A percentile compares a stretch with the other conserved stretches of the same genome.
These are phyloP conservation scores for Eristalis arbustorum DNA, from an alignment of 2,888 invertebrate genomes.

Conservation along the genomic window DNA sequence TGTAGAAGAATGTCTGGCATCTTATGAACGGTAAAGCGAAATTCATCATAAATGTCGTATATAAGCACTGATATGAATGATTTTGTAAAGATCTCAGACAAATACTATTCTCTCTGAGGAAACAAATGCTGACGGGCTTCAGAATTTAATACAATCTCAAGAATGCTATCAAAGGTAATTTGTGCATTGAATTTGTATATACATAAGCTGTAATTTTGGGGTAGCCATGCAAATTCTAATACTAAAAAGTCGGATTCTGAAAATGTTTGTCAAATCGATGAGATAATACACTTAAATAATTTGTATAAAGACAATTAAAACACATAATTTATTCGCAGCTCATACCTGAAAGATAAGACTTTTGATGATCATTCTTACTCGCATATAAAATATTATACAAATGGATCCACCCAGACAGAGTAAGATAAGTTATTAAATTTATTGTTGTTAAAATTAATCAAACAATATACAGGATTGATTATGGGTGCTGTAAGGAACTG, in stretches of 20 bases:
- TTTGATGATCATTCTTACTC: slow-evolving; percentile 31
- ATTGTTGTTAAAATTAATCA: background rate
- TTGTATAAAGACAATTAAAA: no score
- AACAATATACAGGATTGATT: slow-evolving; percentile 19
- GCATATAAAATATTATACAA: slow-evolving; percentile 13
- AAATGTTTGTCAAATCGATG: no score
- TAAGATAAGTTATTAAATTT: background rate
- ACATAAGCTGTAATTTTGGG: no score
- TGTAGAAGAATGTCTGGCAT: slow-evolving; percentile 23
- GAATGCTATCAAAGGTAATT: background rate
- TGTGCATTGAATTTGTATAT: no score
- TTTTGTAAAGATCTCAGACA: background rate
- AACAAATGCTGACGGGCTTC: background rate
- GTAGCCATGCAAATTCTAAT: no score
- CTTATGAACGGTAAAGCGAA: slow-evolving; percentile 20
- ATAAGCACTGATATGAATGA: background rate
- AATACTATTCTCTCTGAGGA: background rate
- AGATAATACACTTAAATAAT: no score
- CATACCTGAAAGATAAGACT: background rate
- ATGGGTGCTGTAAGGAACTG: slow-evolving; percentile 33
- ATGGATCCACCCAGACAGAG: slow-evolving; percentile 42
- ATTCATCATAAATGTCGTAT: no score
- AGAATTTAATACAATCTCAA: background rate
- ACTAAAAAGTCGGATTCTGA: no score
- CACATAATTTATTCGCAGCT: background rate